phyloP scores from a whole-genome alignment of 2,113 vertebrate species.

The Gymnorhina tibicen region DNA sequence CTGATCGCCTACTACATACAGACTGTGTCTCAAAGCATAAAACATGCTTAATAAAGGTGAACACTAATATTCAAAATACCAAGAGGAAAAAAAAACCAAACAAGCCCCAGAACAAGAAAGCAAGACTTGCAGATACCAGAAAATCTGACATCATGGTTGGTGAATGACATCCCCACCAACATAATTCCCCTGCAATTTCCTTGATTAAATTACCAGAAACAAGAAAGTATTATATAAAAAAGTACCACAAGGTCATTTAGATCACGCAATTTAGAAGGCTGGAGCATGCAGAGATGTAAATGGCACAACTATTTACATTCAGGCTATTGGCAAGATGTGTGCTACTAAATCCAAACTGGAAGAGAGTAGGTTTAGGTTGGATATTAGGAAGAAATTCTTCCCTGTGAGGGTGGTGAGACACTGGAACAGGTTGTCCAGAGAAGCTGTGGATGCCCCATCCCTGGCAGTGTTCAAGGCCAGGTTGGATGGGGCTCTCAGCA shows the following conservation, averaged over 20 bases:
- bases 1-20: not conserved
- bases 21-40: not conserved
- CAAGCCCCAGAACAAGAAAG: not conserved
- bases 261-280: not conserved
- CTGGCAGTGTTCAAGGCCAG: too few species aligned
- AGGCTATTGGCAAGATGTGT: not conserved
- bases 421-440: not conserved
- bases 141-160: accelerated
- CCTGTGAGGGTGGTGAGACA: not conserved
- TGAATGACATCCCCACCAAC: accelerated
- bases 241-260: not conserved
- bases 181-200: not conserved
- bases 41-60: not conserved
- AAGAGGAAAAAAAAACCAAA: not conserved
- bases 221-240: not conserved
- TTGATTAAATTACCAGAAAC: not conserved
- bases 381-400: not conserved
- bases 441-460: not conserved
- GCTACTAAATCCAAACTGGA: not conserved
- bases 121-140: not conserved
- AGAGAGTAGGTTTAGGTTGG: not conserved
- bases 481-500: not conserved
- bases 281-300: not conserved
- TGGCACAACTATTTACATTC: not conserved
- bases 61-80: not conserved